Conservation (phyloP, 2,888 invertebrate species). For the Netelia fuscicornis region DNA sequence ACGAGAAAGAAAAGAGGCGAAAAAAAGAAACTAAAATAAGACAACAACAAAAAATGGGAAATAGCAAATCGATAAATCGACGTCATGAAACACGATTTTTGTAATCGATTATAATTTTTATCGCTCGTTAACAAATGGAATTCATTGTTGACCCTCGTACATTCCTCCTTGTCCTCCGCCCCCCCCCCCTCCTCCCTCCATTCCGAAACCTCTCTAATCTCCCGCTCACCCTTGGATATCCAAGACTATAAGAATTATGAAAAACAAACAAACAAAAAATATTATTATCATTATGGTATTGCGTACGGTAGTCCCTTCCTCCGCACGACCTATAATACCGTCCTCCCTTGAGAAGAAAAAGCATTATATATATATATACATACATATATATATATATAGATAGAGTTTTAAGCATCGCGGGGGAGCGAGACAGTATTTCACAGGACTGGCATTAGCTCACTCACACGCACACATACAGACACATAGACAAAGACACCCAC, state of each 20-base stretch:
- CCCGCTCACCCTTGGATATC: background rate
- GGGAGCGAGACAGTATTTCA: slow-evolving; percentile 80
- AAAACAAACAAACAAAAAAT: slow-evolving; percentile 31
- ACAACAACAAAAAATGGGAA: background rate
- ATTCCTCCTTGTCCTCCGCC: background rate
- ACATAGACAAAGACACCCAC: background rate
- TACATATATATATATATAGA: slow-evolving; percentile 67
- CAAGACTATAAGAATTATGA: slow-evolving; percentile 21
- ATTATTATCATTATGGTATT: slow-evolving; percentile 48
- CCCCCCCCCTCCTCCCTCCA: background rate
- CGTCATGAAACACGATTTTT: slow-evolving; percentile 29
- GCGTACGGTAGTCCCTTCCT: slow-evolving; percentile 62
- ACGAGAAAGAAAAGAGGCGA: slow-evolving; percentile 1
- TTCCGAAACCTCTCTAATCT: too few species aligned
- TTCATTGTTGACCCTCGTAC: background rate
- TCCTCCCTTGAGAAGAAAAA: slow-evolving; percentile 67
- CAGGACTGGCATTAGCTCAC: slow-evolving; percentile 79
- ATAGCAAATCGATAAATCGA: background rate
- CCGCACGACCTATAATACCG: slow-evolving; percentile 67
- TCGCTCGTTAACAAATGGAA: slow-evolving; percentile 17
- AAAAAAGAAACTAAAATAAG: background rate
- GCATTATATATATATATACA: slow-evolving; percentile 73
- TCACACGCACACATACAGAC: slow-evolving; percentile 1
- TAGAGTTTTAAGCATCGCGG: slow-evolving; percentile 60
- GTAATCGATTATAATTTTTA: slow-evolving; percentile 7